A percentile compares a stretch with the other conserved stretches of the same genome.
Conservation (phyloP, 2,888 invertebrate species). For the Norana najaformis region DNA sequence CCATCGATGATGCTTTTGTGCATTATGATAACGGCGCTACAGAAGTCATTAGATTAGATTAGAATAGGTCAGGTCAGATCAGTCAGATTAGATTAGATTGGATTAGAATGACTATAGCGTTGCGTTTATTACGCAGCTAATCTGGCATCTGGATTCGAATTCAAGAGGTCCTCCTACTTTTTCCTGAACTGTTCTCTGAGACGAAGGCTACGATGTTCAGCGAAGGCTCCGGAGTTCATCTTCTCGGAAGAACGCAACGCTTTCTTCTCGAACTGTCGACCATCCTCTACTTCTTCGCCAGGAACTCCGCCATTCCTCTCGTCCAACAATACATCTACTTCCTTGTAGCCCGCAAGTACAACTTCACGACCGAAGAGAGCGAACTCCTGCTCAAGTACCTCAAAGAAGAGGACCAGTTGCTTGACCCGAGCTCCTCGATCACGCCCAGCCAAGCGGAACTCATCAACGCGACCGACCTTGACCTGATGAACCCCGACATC, state of each 20-base stretch:
- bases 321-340: constrained; percentile 46
- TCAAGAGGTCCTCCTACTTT: not conserved
- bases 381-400: not conserved
- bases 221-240: not conserved
- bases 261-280: constrained; percentile 43
- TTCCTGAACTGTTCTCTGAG: not conserved
- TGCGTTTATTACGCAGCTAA: not conserved
- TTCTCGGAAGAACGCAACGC: constrained; percentile 40
- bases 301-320: constrained; percentile 44
- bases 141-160: not conserved
- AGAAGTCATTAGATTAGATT: not conserved
- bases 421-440: not conserved
- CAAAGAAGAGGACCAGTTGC: not conserved
- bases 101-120: not conserved
- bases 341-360: constrained; percentile 44
- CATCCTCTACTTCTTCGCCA: constrained; percentile 45
- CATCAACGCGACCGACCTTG: not conserved
- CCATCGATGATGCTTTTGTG: not conserved
- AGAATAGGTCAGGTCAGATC: too few relatives aligned
- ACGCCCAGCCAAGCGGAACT: not conserved
- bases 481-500: not conserved
- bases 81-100: too few relatives aligned
- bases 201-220: not conserved
- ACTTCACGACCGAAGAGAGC: constrained; percentile 37
- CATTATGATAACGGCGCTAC: not conserved